Evolutionary conservation across 2,888 invertebrate species (phyloP).

Genomic region (Erynnis tages): DNA sequence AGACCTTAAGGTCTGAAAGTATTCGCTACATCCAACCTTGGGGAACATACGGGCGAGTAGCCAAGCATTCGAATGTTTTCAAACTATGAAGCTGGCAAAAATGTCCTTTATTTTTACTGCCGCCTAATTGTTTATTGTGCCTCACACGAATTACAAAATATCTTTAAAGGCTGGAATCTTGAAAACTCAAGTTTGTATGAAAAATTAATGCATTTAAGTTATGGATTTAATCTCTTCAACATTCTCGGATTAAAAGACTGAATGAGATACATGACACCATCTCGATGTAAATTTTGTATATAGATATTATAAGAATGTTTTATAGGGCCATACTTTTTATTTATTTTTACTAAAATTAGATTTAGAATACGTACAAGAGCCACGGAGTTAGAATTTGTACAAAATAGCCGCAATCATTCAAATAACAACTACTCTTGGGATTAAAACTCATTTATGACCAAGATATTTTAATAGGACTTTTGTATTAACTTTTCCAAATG

Average conservation of each 20-base stretch:
- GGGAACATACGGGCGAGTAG: too few relatives aligned
- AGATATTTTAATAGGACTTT: slow-evolving; percentile 47
- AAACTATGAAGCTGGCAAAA: too few relatives aligned
- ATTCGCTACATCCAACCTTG: too few relatives aligned
- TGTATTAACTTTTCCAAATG: slow-evolving; percentile 62
- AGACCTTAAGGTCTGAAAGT: too few relatives aligned
- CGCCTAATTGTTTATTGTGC: too few relatives aligned
- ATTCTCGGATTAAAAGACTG: slow-evolving; percentile 37
- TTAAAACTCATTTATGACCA: slow-evolving; percentile 20
- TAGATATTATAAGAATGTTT: slow-evolving; percentile 15
- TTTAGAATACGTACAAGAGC: slow-evolving; percentile 29
- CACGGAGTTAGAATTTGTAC: slow-evolving; percentile 10
- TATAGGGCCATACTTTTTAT: slow-evolving; percentile 28
- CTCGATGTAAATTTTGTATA: slow-evolving; percentile 27
- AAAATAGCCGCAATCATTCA: slow-evolving; percentile 8
- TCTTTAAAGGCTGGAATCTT: too few relatives aligned
- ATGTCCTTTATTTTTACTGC: too few relatives aligned
- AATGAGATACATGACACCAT: slow-evolving; percentile 27
- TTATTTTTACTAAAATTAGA: slow-evolving; percentile 31
- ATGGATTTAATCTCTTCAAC: slow-evolving; percentile 1
- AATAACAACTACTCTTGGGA: slow-evolving; percentile 16
- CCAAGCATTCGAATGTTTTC: too few relatives aligned
- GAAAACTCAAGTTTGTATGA: background rate
- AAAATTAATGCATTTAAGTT: slow-evolving; percentile 19
- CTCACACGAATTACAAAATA: too few relatives aligned